Evolutionary conservation across 2,797 vertebrate species (phyloP).

Genomic region (Stomatorhinus walkeri): DNA sequence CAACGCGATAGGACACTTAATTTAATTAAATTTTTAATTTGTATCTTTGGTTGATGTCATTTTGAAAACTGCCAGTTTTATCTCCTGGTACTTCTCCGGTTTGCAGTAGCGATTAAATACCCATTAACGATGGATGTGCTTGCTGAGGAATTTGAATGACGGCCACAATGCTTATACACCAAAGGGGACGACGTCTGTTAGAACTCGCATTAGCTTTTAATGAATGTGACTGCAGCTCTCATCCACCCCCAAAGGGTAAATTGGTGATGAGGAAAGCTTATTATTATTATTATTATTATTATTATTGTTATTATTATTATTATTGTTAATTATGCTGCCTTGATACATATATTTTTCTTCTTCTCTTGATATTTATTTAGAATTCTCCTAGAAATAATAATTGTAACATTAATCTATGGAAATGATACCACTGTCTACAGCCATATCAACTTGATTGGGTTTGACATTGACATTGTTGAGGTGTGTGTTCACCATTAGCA

Average conservation of each 20-base stretch:
- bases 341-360: background rate
- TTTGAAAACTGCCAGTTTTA: constrained; percentile 29
- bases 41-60: constrained; percentile 46
- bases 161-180: background rate
- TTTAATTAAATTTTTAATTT: constrained; percentile 6
- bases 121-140: background rate
- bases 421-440: background rate
- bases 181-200: background rate
- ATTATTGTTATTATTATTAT: background rate
- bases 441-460: background rate
- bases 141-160: background rate
- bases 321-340: background rate
- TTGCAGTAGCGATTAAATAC: background rate
- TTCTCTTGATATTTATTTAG: background rate
- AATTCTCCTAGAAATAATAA: background rate
- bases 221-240: background rate
- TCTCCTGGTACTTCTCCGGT: background rate
- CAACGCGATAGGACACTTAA: no score
- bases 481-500: background rate
- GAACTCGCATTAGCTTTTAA: background rate
- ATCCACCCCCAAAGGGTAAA: background rate
- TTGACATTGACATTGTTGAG: background rate
- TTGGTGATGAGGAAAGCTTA: background rate
- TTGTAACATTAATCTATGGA: background rate
- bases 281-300: background rate